Evolutionary conservation across 30 jellyfish, hydroid and myxozoan genomes (phyloP), one percentile per base, ranked within the genome.

Genomic region (Aurelia sp.): DNA sequence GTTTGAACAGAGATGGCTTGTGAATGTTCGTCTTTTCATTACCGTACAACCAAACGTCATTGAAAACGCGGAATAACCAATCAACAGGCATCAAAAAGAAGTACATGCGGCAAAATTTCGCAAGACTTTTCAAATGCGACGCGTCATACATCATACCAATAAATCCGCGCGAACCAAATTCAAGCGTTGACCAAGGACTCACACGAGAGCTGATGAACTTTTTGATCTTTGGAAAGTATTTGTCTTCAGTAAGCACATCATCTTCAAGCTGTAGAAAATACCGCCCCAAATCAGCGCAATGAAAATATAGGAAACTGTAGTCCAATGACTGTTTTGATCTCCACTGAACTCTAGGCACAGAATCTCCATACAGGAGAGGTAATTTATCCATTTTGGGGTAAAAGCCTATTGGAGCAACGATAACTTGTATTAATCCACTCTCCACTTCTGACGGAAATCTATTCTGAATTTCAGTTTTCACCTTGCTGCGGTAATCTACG

Each of bases 71-170:
- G 72, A 95, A 95, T 6, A 90, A 64, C 98, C 97, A 95, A 75
- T 95, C 99, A 44, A 95, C 97, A 8, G 99, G 99, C 99, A 95
- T 95, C 62, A 97, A 71, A 84, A 97, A 95, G 96, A 74, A 95
- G 51, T 76, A 65, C 67, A 79, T 63, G 38, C 99, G 87, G 60
- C 88, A 63, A 67, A 84, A 95, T 52, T 74, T 81, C 9, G 99
- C 97, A 16, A 95, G 78, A 44, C 69, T 60, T 80, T 38, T 33
- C 80, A 95, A 55, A 82, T 95, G 80, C 55, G 86, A 88, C 8
- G 90, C 86, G 9, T 87, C 80, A 80, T 95, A 95, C 93, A 86
- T 75, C 99, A 95, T 95, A 16, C 99, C 99, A 20, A 95, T 95
- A 68, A 95, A 95, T 8, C 99, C 99, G 24, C 99, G 93, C 5